Evolutionary conservation across 2,797 vertebrate genomes (phyloP), one percentile per base, ranked within the genome.

Genomic region (Spinus olivaceus): DNA sequence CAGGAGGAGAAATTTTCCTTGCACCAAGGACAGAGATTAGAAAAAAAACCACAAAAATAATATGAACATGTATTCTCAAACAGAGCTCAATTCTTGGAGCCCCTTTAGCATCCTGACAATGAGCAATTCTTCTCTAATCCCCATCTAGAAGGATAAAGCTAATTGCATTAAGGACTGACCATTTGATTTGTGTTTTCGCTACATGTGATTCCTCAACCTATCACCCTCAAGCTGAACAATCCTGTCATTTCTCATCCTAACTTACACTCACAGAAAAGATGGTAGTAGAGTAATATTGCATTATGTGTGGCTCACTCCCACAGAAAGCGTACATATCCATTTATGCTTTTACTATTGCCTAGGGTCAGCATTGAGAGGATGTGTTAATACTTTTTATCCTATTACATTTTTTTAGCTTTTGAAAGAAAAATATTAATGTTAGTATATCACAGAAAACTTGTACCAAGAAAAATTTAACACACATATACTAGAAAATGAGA

Each of bases 31-130:
- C 35, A 77, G 24, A 59, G 46, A n/a, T 4, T 10, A 8, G 17
- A 64, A 30, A 2, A 19, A 0, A n/a, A 2, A 49, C 16, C 0
- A 0, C 2, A 39, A 39, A 39, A 39, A 39, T n/a, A 60, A 50
- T 35, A 76, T 12, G 2, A 37, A 5, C 2, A 3, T 21, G 4
- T 65, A 54, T 56, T 80, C 16, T 54, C n/a, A 80, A 77, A 35
- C 2, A 51, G 7, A 37, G 12, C 24, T 83, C 33, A 49, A 1
- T 44, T 78, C 27, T 72, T 22, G 24, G 23, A 6, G 1, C 4
- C 5, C 7, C 11, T 67, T 65, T 56, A 80, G 27, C 23, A 50
- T 37, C 39, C 22, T 81, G 37, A 18, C 25, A 61, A 19, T 47
- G 6, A 63, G 22, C 33, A 63, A 7, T 50, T 54, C 27, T 66